Percentiles rank a stretch among this genome's conserved stretches.
Conservation (phyloP, 2,888 invertebrate genomes). For the Cinara cedri region DNA sequence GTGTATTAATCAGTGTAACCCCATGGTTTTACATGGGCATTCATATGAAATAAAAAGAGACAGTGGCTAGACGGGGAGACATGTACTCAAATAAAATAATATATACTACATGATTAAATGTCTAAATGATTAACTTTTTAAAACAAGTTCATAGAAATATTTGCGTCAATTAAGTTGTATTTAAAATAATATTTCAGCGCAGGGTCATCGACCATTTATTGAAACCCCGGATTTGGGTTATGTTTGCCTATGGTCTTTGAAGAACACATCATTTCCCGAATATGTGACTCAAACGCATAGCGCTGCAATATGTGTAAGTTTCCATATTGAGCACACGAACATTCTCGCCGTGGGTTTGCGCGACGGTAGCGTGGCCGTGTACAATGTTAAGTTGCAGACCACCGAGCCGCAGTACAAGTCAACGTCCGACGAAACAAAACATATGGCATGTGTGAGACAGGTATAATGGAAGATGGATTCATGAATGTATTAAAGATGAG, state of each 20-base stretch:
- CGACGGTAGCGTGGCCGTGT: conserved; percentile 91
- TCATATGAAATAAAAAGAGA: too few species aligned
- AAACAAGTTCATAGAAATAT: too few species aligned
- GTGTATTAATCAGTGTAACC: too few species aligned
- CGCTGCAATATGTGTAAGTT: conserved; percentile 89
- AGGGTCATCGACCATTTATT: background rate
- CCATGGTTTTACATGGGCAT: too few species aligned
- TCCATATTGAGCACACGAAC: conserved; percentile 80
- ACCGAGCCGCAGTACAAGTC: conserved; percentile 70
- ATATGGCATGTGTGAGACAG: conserved; percentile 88
- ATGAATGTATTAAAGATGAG: background rate
- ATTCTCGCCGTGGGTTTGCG: conserved; percentile 80
- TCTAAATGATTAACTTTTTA: too few species aligned
- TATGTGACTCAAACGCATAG: conserved; percentile 81
- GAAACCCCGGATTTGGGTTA: conserved; percentile 66
- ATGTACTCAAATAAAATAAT: too few species aligned
- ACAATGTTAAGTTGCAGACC: conserved; percentile 76
- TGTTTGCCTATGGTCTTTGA: conserved; percentile 86
- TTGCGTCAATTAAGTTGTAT: too few species aligned
- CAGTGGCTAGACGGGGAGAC: too few species aligned
- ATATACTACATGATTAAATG: too few species aligned
- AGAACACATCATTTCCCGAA: conserved; percentile 94
- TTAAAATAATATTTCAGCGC: too few species aligned
- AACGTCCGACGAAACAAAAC: conserved; percentile 71
- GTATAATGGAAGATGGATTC: conserved; percentile 64